Conservation (phyloP, 2,888 invertebrate species). For the Meloe dianella region DNA sequence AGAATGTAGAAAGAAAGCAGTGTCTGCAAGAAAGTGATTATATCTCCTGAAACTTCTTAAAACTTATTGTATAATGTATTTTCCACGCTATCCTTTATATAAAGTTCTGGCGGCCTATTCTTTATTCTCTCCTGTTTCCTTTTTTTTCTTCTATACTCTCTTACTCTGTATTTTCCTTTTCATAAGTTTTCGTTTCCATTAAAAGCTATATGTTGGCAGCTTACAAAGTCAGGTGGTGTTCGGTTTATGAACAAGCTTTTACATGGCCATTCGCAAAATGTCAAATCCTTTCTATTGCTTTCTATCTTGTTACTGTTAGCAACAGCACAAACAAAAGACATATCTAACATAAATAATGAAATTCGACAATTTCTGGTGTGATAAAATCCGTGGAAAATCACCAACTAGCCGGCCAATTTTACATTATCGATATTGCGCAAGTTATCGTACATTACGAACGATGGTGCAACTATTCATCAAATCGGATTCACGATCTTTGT, state of each 20-base stretch:
- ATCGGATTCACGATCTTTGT: not conserved
- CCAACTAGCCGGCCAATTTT: conserved; percentile 7
- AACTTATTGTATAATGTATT: conserved; percentile 35
- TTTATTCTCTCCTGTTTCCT: conserved; percentile 38
- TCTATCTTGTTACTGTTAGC: not conserved
- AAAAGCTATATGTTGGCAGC: conserved; percentile 26
- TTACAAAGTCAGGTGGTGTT: conserved; percentile 3
- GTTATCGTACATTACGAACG: not conserved
- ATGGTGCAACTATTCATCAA: conserved; percentile 7
- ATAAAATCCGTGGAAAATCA: conserved; percentile 8
- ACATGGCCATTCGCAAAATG: conserved; percentile 2
- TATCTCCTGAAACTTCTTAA: conserved; percentile 26
- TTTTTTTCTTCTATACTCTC: conserved; percentile 4
- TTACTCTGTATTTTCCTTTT: conserved; percentile 20
- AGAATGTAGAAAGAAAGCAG: conserved; percentile 24
- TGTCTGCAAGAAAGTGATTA: conserved; percentile 32
- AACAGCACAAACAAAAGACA: not conserved
- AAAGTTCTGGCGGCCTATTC: conserved; percentile 40
- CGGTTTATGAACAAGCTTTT: not conserved
- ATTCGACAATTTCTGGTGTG: not conserved
- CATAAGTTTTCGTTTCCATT: conserved; percentile 44
- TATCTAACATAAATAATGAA: not conserved
- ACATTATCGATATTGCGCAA: conserved; percentile 5
- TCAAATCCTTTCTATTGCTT: not conserved
- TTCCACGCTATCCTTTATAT: conserved; percentile 35